Base-by-base conservation (phyloP, 2,797 vertebrate species). In the Ctenopoma multispine region DNA sequence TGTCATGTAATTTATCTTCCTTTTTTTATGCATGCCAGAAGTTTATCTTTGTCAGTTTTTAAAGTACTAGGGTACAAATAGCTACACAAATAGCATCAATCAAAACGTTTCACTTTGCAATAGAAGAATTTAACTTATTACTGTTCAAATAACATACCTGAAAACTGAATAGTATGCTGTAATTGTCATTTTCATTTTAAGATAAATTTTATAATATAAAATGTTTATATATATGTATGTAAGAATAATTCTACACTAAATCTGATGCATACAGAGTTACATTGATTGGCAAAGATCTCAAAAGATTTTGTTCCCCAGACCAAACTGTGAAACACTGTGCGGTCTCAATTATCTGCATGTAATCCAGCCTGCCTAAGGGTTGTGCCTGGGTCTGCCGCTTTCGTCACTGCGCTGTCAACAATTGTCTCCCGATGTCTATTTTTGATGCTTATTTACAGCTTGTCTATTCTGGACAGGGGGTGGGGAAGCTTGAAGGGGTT, bases 401-500 rank as follows among this genome's bases (percentile, higher is more conserved):
- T 92, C 93, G 92, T 96, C 95, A 93, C 92, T 72, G 59, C 79
- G 86, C 94, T 93, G 94, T 96, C 96, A 96, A 95, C 96, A 97
- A 96, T 95, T 96, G 96, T 95, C 95, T 93, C 62, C 85, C 90
- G 81, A 92, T 85, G 77, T 95, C 96, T 96, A 96, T 96, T 96
- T 96, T 93, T 95, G 95, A 94, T 92, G 91, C 92, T 93, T 92
- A 95, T 94, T 92, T 94, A 93, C 80, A 89, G 92, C 89, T 85
- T 61, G 89, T 94, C 92, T 94, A 93, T 95, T 95, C 93, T 85
- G 88, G 92, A 92, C 89, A 58, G 63, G 67, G 80, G 77, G 83
- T 58, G 63, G 77, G 81, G 81, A 72, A 55, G 73, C 65, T 71
- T 51, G 34, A 31, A n/a, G 18, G 64, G 60, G 63, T 12, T 34